Evolutionary conservation across 2,797 vertebrate species (phyloP), one percentile per base, ranked within the genome.

Genomic region (Falco concolor): DNA sequence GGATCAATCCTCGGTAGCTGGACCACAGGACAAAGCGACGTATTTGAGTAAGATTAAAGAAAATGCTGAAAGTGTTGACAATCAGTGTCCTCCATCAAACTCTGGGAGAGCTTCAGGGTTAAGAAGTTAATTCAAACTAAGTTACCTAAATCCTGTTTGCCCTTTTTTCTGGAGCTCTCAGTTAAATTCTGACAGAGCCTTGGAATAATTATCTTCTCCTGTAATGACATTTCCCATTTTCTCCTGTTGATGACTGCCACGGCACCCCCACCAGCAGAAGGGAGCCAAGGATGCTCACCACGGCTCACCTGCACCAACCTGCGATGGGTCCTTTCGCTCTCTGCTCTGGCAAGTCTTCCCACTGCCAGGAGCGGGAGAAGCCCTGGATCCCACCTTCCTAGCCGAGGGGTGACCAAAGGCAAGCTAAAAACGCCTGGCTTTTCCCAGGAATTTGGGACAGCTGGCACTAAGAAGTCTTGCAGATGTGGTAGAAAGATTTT

Each of bases 401-500:
- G 49, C 15, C 4, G 3, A 82, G 53, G 64, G 54, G n/a, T 5
- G n/a, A 85, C 59, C 4, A 1, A 38, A 82, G 30, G 87, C 74
- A 45, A 84, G 82, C 52, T 70, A 45, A 84, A 95, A 77, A 56
- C 2, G 6, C 60, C 53, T 65, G 81, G 52, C 74, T 95, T 96
- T 95, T 67, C 93, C 84, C 70, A 80, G 93, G 90, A 92, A 96
- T 95, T 57, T 0, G 9, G 86, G 94, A 94, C 93, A 94, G 90
- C 86, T 92, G 92, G 90, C 79, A 86, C 61, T 84, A 85, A 91
- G 77, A 96, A 96, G 36, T 11, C 87, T 94, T 64, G 89, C 94
- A 97, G 96, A 97, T 97, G 92, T 93, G 91, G 82, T 95, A 96
- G 59, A 44, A 69, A 95, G 94, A 87, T 74, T 89, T 94, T 93